Evolutionary conservation across 1,140 invertebrate species (phyloP), one percentile per base, ranked within the genome.

Genomic region (Drosophila paulistorum): DNA sequence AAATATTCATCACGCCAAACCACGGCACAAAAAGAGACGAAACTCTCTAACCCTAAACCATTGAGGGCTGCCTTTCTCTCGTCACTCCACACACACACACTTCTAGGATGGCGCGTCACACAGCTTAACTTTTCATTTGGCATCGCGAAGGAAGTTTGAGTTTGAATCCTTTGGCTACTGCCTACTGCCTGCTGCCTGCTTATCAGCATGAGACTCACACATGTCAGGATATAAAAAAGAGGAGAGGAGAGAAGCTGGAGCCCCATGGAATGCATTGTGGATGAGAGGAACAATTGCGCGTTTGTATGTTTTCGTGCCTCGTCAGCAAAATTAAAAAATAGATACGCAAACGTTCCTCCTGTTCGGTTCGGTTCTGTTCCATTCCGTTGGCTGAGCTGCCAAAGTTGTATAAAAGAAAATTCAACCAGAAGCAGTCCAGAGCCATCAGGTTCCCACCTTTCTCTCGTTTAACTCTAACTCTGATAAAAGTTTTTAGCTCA

Each of bases 261-360:
- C 68, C 82, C 68, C 82, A 45, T 83, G 83, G 84, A 87, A 89
- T 87, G 83, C 84, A 89, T 89, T 87, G 84, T 90, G 81, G 74
- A 81, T 70, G 76, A 70, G 77, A 23, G 69, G 85, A 87, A 89
- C 84, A 87, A 89, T 87, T 89, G 85, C 84, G 85, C 84, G 84
- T 89, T 87, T 87, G 84, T 89, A 87, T 87, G 77, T 87, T 84
- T 87, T 89, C 69, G 81, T 80, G 85, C 80, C 85, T 89, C 85
- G 84, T 87, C 84, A 87, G 84, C 84, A 87, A 87, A 87, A 87
- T 87, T 87, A 87, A 87, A 87, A 87, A 87, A 87, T 87, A 89
- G 80, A 89, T 87, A 89, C 83, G 82, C 82, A 65, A 78, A 77
- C 65, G 64, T 77, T 77, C 30, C 30, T 30, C 30, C 30, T 30